Base-by-base conservation (phyloP, 2,113 vertebrate species). In the Taxidea taxus region DNA sequence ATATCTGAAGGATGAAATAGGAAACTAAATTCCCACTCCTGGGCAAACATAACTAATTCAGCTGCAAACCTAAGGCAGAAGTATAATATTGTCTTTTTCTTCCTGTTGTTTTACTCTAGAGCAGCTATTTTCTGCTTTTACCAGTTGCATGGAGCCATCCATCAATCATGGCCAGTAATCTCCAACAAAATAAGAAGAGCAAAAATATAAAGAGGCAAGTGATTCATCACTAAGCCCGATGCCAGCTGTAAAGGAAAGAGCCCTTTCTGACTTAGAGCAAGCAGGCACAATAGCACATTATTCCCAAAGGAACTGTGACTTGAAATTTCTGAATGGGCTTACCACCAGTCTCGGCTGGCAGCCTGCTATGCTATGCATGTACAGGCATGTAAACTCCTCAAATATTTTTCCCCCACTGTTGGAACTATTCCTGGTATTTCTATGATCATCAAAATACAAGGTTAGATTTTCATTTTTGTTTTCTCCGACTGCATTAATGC, bases 291-390 rank as follows among this genome's bases (percentile, higher is more conserved):
- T 95, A 97, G 97, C 91, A 94, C 97, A 97, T 98, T 98, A 98
- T 98, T 98, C 97, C 82, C 82, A 83, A 94, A 96, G 96, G 95
- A 91, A 93, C 94, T 96, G 87, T 72, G 96, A 94, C 93, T 98
- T 96, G 97, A 98, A 98, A 94, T 98, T 98, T 98, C 95, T 98
- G 98, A 98, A 98, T 97, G 96, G 93, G 87, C 87, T 98, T 85
- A 96, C 96, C 64, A 97, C 94, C 96, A 98, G 96, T 3, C 23
- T 97, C 97, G 98, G 91, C 96, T 96, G 97, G 98, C 97, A 97
- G 95, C 87, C 82, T 94, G 83, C 96, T 97, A 89, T 90, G 75
- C 95, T 96, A 90, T 16, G 27, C 74, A 58, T 88, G 98, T 98
- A 95, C 66, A 96, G 98, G 97, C 80, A 92, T 66, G 85, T 16